phyloP scores from a whole-genome alignment of 2,888 invertebrate genomes.

The Mystacides longicornis region DNA sequence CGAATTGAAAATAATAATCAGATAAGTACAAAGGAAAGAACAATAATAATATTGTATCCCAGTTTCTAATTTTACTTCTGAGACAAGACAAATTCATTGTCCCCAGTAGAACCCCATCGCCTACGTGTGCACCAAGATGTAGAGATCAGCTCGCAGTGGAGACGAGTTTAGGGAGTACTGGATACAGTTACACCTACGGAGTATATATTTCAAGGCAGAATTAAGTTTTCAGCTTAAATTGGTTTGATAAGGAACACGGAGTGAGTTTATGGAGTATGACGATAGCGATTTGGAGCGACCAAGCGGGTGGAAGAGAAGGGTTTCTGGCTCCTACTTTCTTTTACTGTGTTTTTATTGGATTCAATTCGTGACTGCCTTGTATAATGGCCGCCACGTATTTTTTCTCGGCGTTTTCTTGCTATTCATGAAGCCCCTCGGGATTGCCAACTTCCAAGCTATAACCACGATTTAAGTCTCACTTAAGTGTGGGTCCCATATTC shows the following conservation, averaged over 20 bases:
- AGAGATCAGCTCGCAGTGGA: neutral
- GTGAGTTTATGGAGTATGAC: slow-evolving; percentile 26
- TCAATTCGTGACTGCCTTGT: slow-evolving; percentile 27
- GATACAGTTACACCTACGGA: no score
- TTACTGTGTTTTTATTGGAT: slow-evolving; percentile 26
- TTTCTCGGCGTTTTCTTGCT: slow-evolving; percentile 9
- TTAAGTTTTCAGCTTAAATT: slow-evolving; percentile 26
- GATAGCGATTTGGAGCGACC: slow-evolving; percentile 23
- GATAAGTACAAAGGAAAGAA: neutral
- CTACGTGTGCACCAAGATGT: slow-evolving; percentile 10
- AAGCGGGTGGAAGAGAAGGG: slow-evolving; percentile 23
- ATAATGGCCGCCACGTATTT: slow-evolving; percentile 24
- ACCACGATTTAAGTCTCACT: slow-evolving; percentile 17
- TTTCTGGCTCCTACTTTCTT: slow-evolving; percentile 21
- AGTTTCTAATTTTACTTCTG: slow-evolving; percentile 13
- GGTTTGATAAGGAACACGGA: slow-evolving; percentile 27
- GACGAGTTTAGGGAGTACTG: neutral
- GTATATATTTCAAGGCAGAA: slow-evolving; percentile 19
- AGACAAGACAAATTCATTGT: slow-evolving; percentile 5
- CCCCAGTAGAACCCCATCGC: slow-evolving; percentile 19
- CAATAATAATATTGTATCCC: neutral
- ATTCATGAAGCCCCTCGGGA: slow-evolving; percentile 17
- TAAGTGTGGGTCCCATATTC: slow-evolving; percentile 17
- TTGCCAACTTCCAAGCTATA: slow-evolving; percentile 4
- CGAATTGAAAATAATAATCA: neutral